Evolutionary conservation across 2,113 vertebrate genomes (phyloP).

Genomic region (Colinus virginianus): DNA sequence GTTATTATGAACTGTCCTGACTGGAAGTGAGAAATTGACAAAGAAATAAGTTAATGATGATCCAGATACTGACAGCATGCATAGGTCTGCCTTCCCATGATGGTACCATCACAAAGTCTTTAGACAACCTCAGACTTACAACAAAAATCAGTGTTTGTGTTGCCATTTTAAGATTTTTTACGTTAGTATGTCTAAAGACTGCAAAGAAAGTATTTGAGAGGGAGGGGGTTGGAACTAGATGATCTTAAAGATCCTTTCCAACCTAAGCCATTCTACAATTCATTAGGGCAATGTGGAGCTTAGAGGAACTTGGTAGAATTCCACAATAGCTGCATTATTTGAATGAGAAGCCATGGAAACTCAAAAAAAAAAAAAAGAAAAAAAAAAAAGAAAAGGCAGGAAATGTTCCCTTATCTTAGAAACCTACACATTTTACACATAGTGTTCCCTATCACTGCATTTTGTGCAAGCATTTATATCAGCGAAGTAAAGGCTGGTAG

Average conservation of each 20-base stretch:
- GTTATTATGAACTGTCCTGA: background rate
- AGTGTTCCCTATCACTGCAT: background rate
- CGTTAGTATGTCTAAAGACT: slow-evolving; percentile 11
- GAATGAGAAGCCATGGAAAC: background rate
- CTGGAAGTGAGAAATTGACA: background rate
- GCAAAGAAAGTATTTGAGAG: slow-evolving; percentile 10
- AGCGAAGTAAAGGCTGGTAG: background rate
- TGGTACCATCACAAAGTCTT: background rate
- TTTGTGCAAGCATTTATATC: background rate
- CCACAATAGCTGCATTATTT: background rate
- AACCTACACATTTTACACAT: background rate
- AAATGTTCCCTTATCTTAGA: background rate
- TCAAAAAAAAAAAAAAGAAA: background rate
- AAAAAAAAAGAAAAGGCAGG: background rate
- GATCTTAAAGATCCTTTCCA: too few species aligned
- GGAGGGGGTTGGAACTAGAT: too few species aligned
- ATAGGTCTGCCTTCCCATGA: background rate
- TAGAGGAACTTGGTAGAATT: background rate
- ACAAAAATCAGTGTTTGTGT: background rate
- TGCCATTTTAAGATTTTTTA: background rate
- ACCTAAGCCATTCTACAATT: too few species aligned
- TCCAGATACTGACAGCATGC: background rate
- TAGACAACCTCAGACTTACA: background rate
- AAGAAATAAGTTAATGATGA: background rate
- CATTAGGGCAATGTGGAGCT: background rate